phyloP scores from a whole-genome alignment of 2,888 invertebrate genomes.

The Agriopis marginaria region DNA sequence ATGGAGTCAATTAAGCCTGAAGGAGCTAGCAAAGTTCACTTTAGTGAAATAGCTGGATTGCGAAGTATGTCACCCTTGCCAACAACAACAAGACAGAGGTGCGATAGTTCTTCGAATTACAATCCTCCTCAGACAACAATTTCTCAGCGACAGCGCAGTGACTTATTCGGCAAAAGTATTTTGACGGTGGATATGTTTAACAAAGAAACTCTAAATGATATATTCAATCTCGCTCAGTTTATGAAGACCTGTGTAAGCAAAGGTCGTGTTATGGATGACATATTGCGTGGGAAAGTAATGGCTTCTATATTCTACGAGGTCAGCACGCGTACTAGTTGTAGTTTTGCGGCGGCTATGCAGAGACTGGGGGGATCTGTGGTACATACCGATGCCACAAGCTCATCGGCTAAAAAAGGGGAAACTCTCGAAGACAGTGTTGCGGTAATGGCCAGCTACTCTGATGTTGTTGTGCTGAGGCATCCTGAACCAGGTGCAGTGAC shows the following conservation, averaged over 20 bases:
- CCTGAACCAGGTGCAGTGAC: constrained; percentile 96
- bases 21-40: constrained; percentile 85
- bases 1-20: constrained; percentile 68
- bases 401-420: constrained; percentile 99
- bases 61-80: constrained; percentile 84
- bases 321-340: constrained; percentile 98
- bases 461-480: constrained; percentile 97
- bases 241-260: constrained; percentile 93
- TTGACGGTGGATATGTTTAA: constrained; percentile 94
- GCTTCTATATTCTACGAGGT: constrained; percentile 99
- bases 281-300: constrained; percentile 97
- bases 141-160: constrained; percentile 80
- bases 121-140: constrained; percentile 70
- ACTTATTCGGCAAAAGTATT: constrained; percentile 91
- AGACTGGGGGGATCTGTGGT: constrained; percentile 97
- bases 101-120: constrained; percentile 86
- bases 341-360: constrained; percentile 98
- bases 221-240: constrained; percentile 97
- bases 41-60: constrained; percentile 80
- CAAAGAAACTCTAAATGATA: constrained; percentile 95
- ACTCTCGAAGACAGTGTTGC: constrained; percentile 95
- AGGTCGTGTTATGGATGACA: constrained; percentile 93
- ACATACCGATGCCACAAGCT: constrained; percentile 95
- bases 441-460: constrained; percentile 96
- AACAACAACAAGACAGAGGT: constrained; percentile 79